A percentile compares a stretch with the other conserved stretches of the same genome.
Evolutionary conservation across 2,888 invertebrate species (phyloP).

Genomic region (Xylota segnis): DNA sequence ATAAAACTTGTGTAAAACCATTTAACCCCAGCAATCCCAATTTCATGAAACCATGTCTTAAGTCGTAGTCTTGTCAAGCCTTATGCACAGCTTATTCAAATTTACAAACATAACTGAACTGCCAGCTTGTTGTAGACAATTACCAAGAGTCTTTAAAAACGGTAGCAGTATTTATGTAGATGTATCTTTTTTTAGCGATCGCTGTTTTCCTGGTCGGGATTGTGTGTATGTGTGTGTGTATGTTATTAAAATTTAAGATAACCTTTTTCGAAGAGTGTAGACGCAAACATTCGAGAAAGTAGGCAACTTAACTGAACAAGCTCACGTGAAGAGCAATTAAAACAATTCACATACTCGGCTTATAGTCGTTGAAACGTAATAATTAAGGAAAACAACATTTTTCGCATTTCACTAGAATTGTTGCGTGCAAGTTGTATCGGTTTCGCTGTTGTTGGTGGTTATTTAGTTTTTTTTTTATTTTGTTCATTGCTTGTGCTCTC

Average conservation of each 20-base stretch:
- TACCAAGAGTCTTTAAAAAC: slow-evolving; percentile 44
- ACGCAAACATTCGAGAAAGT: slow-evolving; percentile 39
- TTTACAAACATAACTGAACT: slow-evolving; percentile 20
- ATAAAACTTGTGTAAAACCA: slow-evolving; percentile 21
- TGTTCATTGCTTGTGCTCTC: background rate
- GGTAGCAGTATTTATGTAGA: slow-evolving; percentile 26
- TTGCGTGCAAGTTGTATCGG: slow-evolving; percentile 48
- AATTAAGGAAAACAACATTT: slow-evolving; percentile 68
- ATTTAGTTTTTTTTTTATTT: background rate
- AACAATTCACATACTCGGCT: slow-evolving; percentile 59
- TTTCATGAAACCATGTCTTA: slow-evolving; percentile 7
- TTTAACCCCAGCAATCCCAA: slow-evolving; percentile 20
- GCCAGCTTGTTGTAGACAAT: slow-evolving; percentile 14
- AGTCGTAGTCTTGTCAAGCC: background rate
- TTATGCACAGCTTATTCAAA: background rate
- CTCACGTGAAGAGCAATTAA: slow-evolving; percentile 44
- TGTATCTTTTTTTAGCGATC: slow-evolving; percentile 11
- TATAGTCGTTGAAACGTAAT: slow-evolving; percentile 45
- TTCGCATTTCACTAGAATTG: slow-evolving; percentile 61
- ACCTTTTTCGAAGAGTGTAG: slow-evolving; percentile 17
- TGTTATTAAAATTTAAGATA: slow-evolving; percentile 33
- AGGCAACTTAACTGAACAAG: slow-evolving; percentile 22
- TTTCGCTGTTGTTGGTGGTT: slow-evolving; percentile 11
- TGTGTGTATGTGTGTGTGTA: background rate
- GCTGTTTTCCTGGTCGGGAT: slow-evolving; percentile 12